Evolutionary conservation across 2,113 vertebrate genomes (phyloP).

Genomic region (Himantopus leucocephalus): DNA sequence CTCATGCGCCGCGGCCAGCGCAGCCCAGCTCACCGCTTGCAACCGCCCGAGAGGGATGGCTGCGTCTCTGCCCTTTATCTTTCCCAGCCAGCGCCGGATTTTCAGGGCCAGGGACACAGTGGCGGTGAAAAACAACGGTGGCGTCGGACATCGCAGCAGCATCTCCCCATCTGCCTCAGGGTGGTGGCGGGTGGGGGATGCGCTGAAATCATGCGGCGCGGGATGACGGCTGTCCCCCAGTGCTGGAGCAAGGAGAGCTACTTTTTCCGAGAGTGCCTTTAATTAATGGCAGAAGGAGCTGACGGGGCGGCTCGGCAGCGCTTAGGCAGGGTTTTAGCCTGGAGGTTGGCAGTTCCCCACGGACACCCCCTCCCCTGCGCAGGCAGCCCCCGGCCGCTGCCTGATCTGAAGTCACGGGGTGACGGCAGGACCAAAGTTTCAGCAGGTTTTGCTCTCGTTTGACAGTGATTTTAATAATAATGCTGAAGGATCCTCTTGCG

Average conservation of each 20-base stretch:
- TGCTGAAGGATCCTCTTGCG: not conserved
- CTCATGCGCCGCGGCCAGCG: not conserved
- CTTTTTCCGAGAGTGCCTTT: not conserved
- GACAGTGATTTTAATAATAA: conserved; percentile 18
- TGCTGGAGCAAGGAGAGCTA: not conserved
- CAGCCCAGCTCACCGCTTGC: not conserved
- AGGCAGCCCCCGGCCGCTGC: not conserved
- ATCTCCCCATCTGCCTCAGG: not conserved
- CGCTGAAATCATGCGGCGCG: not conserved
- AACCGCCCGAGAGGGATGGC: not conserved
- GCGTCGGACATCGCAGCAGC: not conserved
- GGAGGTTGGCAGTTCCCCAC: not conserved
- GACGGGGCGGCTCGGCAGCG: not conserved
- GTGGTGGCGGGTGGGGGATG: not conserved
- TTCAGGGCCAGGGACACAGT: not conserved
- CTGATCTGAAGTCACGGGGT: not conserved
- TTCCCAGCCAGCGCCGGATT: not conserved
- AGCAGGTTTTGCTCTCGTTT: not conserved
- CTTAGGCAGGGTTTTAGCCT: not conserved
- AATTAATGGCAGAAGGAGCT: not conserved
- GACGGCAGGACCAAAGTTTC: not conserved
- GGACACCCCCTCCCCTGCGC: not conserved
- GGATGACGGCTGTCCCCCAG: not conserved
- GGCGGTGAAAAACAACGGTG: accelerated
- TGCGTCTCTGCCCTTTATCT: not conserved